These are phyloP conservation scores for Apostichopus leukothele DNA, from an alignment of 53 echinoderm and acorn worm species.

Conservation along the genomic window DNA sequence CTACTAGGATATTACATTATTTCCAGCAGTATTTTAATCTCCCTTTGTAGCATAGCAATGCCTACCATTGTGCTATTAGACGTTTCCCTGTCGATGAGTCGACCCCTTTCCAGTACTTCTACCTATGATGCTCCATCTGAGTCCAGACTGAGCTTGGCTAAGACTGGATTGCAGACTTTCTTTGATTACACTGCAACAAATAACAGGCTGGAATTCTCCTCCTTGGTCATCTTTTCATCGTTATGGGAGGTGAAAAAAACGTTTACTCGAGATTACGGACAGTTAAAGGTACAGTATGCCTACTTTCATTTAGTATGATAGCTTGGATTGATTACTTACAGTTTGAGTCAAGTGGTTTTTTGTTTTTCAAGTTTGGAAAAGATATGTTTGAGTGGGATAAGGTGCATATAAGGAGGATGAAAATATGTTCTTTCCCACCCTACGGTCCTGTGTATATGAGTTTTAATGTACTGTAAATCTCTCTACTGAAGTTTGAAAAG, in stretches of 20 bases:
- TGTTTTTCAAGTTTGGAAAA: no score
- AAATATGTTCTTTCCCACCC: no score
- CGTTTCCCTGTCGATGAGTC: slow-evolving; percentile 90
- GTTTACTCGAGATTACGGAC: slow-evolving; percentile 83
- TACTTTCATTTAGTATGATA: no score
- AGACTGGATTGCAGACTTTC: slow-evolving; percentile 63
- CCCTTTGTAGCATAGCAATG: slow-evolving; percentile 54
- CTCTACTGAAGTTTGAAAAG: no score
- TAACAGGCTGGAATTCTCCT: slow-evolving; percentile 79
- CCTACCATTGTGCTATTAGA: slow-evolving; percentile 86
- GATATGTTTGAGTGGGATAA: no score
- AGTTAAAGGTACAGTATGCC: slow-evolving; percentile 67
- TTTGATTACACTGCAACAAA: slow-evolving; percentile 79
- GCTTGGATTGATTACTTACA: no score
- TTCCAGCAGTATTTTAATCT: background rate
- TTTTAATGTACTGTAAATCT: no score
- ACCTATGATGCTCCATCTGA: slow-evolving; percentile 46
- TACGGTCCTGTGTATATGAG: no score
- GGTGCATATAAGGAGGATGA: no score
- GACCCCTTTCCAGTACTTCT: slow-evolving; percentile 57
- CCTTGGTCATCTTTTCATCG: slow-evolving; percentile 79
- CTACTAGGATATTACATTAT: no score
- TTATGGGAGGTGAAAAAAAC: slow-evolving; percentile 81
- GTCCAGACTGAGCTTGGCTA: slow-evolving; percentile 73
- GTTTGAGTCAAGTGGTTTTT: no score